Percentiles rank a stretch among this genome's conserved stretches.
phyloP scores from a whole-genome alignment of 2,113 vertebrate genomes.

The Oncorhynchus kisutch region DNA sequence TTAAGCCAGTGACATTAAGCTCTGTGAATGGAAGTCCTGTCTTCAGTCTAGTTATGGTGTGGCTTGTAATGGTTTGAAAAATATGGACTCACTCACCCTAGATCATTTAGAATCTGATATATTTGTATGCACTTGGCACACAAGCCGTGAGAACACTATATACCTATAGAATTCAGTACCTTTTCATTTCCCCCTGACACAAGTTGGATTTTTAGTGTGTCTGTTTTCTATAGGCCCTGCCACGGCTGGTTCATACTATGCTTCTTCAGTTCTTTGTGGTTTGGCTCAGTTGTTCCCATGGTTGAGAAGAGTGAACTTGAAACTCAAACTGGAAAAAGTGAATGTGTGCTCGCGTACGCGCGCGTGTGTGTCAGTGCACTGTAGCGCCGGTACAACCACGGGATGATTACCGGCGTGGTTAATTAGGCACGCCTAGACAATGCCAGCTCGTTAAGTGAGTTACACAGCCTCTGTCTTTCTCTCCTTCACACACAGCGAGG shows the following conservation, averaged over 20 bases:
- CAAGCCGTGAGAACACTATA: neutral
- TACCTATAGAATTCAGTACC: neutral
- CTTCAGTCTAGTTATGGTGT: too few relatives aligned
- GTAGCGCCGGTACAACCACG: neutral
- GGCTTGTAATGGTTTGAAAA: neutral
- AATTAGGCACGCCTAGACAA: constrained; percentile 31
- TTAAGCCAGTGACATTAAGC: too few relatives aligned
- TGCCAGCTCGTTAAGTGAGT: constrained; percentile 7
- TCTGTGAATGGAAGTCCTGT: too few relatives aligned
- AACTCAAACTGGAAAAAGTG: constrained; percentile 18
- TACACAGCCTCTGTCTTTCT: constrained; percentile 14
- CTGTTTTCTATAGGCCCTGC: neutral
- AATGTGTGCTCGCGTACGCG: neutral
- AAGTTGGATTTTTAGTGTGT: neutral
- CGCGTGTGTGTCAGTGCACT: constrained; percentile 2
- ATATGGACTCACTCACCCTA: neutral
- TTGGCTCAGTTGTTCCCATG: constrained; percentile 1
- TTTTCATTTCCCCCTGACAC: neutral
- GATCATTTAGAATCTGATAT: neutral
- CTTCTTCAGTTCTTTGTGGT: constrained; percentile 1
- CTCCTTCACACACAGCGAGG: constrained; percentile 5
- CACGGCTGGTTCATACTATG: neutral
- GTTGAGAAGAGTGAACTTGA: neutral
- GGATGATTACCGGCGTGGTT: constrained; percentile 26
- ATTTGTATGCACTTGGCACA: neutral